phyloP scores from a whole-genome alignment of 2,113 vertebrate species.

The Hippocampus zosterae region DNA sequence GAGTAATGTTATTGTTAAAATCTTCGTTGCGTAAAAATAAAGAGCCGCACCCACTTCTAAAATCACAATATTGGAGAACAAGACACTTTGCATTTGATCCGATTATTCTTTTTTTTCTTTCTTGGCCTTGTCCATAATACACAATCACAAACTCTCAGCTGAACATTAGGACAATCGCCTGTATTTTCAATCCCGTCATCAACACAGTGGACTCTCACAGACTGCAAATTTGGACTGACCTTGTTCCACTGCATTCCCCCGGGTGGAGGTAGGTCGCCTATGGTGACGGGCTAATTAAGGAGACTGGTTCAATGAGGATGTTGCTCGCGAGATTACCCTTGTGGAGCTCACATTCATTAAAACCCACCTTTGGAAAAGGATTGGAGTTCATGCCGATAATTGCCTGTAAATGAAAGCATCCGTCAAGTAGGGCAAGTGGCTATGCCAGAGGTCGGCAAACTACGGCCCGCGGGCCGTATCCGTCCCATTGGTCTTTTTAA shows the following conservation, averaged over 20 bases:
- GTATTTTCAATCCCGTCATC: neutral
- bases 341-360: conserved; percentile 23
- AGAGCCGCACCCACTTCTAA: no score
- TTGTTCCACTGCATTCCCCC: conserved; percentile 3
- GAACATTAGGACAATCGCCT: neutral
- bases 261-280: conserved; percentile 7
- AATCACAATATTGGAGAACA: no score
- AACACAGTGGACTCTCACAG: neutral
- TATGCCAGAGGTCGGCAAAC: no score
- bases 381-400: neutral
- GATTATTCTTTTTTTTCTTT: neutral
- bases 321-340: neutral
- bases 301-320: conserved; percentile 6
- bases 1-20: no score
- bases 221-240: neutral
- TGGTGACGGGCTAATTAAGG: conserved; percentile 4
- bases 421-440: neutral
- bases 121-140: neutral
- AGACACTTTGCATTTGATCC: no score
- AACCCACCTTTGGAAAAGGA: conserved; percentile 7
- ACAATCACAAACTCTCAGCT: neutral
- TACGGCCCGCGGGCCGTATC: no score
- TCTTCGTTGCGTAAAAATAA: no score
- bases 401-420: conserved; percentile 13
- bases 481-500: no score